A percentile compares a stretch with the other conserved stretches of the same genome.
Evolutionary conservation across 2,797 vertebrate species (phyloP).

Genomic region (Pangasius macronema): DNA sequence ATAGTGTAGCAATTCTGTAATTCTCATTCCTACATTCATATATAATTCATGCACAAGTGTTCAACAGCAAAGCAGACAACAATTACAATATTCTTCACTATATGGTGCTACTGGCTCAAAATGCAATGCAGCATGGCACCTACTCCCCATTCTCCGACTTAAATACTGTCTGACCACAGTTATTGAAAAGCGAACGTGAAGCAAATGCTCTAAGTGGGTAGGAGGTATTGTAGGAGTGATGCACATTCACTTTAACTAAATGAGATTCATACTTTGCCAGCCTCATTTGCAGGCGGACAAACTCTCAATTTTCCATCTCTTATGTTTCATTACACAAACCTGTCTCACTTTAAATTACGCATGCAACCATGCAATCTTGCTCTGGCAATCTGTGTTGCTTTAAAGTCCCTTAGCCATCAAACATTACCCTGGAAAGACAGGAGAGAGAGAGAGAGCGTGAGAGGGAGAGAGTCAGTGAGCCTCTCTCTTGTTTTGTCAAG

Average conservation of each 20-base stretch:
- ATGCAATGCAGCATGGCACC: not conserved
- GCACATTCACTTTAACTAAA: constrained; percentile 34
- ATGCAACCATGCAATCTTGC: constrained; percentile 29
- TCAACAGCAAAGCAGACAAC: too few relatives aligned
- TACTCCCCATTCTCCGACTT: not conserved
- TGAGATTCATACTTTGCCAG: constrained; percentile 31
- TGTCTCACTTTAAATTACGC: constrained; percentile 41
- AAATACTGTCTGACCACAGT: constrained; percentile 11
- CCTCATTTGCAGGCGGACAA: constrained; percentile 35
- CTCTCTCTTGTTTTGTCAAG: constrained; percentile 67
- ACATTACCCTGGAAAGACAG: constrained; percentile 34
- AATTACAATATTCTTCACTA: not conserved
- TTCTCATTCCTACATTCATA: not conserved
- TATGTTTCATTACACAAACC: constrained; percentile 42
- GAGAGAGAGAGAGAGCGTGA: constrained; percentile 11
- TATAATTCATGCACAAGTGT: not conserved
- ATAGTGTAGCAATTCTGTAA: not conserved
- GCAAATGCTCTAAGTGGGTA: constrained; percentile 30
- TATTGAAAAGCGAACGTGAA: constrained; percentile 42
- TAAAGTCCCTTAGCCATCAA: constrained; percentile 50
- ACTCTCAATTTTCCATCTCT: constrained; percentile 42
- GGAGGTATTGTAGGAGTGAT: constrained; percentile 16
- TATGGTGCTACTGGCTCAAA: not conserved
- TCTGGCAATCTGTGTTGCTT: constrained; percentile 35
- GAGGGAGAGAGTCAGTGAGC: constrained; percentile 43